Percentiles rank a stretch among this genome's conserved stretches.
Conservation (phyloP, 2,888 invertebrate species). For the Rhabditoides inermis region DNA sequence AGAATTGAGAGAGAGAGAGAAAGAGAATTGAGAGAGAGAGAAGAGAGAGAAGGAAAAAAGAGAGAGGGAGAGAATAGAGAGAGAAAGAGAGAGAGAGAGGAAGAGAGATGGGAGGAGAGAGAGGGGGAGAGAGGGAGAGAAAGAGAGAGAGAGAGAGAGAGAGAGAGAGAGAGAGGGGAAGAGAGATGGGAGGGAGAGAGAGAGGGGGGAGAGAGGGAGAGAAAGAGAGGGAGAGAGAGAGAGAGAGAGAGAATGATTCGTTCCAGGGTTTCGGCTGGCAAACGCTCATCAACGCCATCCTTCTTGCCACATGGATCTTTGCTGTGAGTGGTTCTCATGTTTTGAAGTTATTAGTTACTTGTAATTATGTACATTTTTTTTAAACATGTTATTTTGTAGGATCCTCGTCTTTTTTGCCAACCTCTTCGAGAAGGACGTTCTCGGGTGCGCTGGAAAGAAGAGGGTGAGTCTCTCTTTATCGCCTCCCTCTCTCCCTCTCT, state of each 20-base stretch:
- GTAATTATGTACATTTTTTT: no score
- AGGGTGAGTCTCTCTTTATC: slow-evolving; percentile 13
- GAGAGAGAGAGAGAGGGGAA: slow-evolving; percentile 5
- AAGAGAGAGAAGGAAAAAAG: neutral
- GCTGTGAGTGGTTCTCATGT: no score
- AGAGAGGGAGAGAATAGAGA: neutral
- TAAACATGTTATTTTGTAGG: no score
- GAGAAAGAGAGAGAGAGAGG: neutral
- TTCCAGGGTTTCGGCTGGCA: slow-evolving; percentile 33
- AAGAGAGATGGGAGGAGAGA: neutral
- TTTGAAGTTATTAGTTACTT: no score
- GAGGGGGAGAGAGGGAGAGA: slow-evolving; percentile 19
- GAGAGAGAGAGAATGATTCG: neutral
- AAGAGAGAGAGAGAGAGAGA: slow-evolving; percentile 1
- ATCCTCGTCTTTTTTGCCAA: slow-evolving; percentile 23
- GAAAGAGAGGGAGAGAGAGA: neutral
- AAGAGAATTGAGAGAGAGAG: neutral
- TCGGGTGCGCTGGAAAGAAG: slow-evolving; percentile 28
- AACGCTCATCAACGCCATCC: slow-evolving; percentile 24
- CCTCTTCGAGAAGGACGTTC: slow-evolving; percentile 27
- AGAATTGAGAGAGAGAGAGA: neutral
- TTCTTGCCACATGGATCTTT: slow-evolving; percentile 33
- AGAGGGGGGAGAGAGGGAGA: neutral
- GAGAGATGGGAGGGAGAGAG: slow-evolving; percentile 6
- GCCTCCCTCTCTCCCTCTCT: neutral